phyloP scores from a whole-genome alignment of 2,888 invertebrate genomes.

The Drosophila cyrtoloma region DNA sequence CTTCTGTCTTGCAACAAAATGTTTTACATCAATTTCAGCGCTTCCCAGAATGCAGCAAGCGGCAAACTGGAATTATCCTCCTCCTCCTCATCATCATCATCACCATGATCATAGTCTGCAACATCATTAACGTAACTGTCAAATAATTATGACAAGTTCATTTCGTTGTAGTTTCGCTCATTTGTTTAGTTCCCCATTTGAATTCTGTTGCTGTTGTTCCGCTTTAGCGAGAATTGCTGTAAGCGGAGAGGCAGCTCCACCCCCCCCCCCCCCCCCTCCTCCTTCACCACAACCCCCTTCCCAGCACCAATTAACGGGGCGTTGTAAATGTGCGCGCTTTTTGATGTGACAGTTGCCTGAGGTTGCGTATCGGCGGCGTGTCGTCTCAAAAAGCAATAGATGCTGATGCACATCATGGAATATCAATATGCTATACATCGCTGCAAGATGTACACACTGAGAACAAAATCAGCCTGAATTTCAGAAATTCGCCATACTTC shows the following conservation, averaged over 20 bases:
- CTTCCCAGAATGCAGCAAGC: constrained; percentile 45
- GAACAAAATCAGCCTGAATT: neutral
- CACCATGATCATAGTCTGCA: constrained; percentile 51
- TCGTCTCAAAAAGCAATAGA: constrained; percentile 32
- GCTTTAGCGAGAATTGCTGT: constrained; percentile 71
- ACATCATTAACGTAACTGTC: constrained; percentile 59
- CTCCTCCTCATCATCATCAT: neutral
- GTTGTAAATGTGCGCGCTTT: constrained; percentile 74
- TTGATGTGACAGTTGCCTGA: constrained; percentile 77
- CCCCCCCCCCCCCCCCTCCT: neutral
- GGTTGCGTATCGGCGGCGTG: constrained; percentile 44
- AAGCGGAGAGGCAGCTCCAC: constrained; percentile 49
- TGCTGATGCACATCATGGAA: constrained; percentile 19
- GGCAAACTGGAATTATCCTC: constrained; percentile 35
- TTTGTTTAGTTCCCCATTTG: constrained; percentile 66
- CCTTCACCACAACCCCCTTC: neutral
- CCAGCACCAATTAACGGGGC: constrained; percentile 79
- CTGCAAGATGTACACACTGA: neutral
- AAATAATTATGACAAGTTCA: constrained; percentile 84
- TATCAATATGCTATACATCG: constrained; percentile 1
- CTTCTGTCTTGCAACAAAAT: constrained; percentile 53
- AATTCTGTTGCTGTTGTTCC: constrained; percentile 33
- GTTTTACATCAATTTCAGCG: constrained; percentile 71
- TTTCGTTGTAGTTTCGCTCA: constrained; percentile 78
- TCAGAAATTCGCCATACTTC: neutral